phyloP scores from a whole-genome alignment of 2,888 invertebrate species.

The Lobophora halterata region DNA sequence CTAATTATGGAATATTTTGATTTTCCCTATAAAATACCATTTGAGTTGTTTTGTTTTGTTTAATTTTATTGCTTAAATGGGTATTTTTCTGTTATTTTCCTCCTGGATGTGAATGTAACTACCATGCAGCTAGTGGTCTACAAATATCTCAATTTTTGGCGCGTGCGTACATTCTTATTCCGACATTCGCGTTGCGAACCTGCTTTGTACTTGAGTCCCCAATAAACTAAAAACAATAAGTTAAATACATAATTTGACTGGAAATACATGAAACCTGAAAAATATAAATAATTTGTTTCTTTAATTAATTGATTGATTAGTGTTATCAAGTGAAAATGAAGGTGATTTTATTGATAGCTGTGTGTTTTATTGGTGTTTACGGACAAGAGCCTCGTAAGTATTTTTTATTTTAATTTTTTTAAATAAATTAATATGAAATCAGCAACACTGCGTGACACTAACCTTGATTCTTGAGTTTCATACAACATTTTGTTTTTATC shows the following conservation, averaged over 20 bases:
- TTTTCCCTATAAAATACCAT: not conserved
- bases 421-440: not conserved
- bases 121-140: constrained; percentile 38
- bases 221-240: constrained; percentile 8
- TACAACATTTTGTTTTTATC: no score
- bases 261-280: not conserved
- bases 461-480: no score
- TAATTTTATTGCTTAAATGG: not conserved
- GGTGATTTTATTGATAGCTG: constrained; percentile 47
- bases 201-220: constrained; percentile 17
- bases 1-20: not conserved
- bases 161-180: constrained; percentile 57
- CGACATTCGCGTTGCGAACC: constrained; percentile 42
- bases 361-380: constrained; percentile 49
- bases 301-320: no score
- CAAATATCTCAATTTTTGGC: constrained; percentile 67
- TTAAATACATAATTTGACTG: constrained; percentile 4
- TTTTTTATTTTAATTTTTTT: not conserved
- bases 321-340: constrained; percentile 51
- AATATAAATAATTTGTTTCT: constrained; percentile 1
- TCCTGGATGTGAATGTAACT: constrained; percentile 9
- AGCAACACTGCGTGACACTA: no score
- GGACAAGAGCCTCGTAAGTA: constrained; percentile 70
- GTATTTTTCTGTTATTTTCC: not conserved
- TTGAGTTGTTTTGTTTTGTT: not conserved